Conservation (phyloP, 1,140 invertebrate species). For the Copidosoma floridanum region DNA sequence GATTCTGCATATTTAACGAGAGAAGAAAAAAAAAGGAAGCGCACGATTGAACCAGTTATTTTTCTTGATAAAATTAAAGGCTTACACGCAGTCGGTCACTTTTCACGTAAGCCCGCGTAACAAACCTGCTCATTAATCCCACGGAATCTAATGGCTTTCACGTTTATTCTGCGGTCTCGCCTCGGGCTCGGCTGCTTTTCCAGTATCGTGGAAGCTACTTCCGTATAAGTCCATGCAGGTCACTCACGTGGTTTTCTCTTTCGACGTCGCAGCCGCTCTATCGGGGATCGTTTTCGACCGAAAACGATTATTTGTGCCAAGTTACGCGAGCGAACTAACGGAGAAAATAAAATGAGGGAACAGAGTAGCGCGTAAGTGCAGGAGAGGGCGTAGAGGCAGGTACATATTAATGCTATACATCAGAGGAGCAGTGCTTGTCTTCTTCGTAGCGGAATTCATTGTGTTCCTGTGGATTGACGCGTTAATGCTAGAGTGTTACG, state of each 20-base stretch:
- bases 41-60: too few species aligned
- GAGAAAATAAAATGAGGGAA: not conserved
- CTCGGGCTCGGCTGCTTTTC: constrained; percentile 26
- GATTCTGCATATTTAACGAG: too few species aligned
- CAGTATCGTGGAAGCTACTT: constrained; percentile 29
- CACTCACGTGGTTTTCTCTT: not conserved
- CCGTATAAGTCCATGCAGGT: constrained; percentile 9
- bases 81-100: not conserved
- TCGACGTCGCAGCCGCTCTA: not conserved
- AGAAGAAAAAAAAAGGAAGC: too few species aligned
- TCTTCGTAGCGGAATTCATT: not conserved
- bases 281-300: too few species aligned
- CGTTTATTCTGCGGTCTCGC: constrained; percentile 24
- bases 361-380: not conserved
- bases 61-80: constrained; percentile 7
- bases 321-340: not conserved
- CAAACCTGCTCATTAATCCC: constrained; percentile 13
- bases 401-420: not conserved
- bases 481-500: not conserved
- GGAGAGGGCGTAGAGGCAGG: not conserved
- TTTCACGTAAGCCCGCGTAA: constrained; percentile 24
- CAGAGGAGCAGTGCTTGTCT: not conserved
- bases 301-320: too few species aligned
- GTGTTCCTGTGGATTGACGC: not conserved
- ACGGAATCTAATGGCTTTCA: constrained; percentile 25